phyloP scores from a whole-genome alignment of 2,113 vertebrate genomes.

The Indri indri region DNA sequence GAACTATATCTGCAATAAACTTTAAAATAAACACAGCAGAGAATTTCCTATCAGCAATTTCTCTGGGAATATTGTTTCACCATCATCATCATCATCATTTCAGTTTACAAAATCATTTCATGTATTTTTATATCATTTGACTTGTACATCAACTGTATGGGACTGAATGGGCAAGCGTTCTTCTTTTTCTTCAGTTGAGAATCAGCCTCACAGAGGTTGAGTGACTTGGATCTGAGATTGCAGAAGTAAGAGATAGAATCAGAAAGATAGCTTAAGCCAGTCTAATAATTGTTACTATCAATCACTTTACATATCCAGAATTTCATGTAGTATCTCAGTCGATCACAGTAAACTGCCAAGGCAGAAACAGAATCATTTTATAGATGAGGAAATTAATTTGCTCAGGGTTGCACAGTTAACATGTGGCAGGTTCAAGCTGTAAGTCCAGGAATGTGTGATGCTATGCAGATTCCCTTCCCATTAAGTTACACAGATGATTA shows the following conservation, averaged over 20 bases:
- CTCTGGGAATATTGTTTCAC: background rate
- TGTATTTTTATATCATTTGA: background rate
- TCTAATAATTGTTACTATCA: background rate
- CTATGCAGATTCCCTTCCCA: background rate
- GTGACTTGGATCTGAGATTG: background rate
- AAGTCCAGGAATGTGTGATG: background rate
- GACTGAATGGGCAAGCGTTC: background rate
- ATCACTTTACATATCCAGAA: background rate
- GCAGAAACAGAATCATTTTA: background rate
- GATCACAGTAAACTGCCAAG: background rate
- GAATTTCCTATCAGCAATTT: background rate
- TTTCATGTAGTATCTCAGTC: background rate
- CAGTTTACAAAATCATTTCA: background rate
- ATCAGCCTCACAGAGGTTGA: background rate
- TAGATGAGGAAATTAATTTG: background rate
- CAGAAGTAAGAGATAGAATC: background rate
- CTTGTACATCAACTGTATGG: background rate
- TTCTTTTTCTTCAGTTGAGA: background rate
- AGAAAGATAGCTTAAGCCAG: background rate
- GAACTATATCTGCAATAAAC: background rate
- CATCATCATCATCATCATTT: background rate
- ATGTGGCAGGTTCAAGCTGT: background rate
- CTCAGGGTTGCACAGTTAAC: background rate
- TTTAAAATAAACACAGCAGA: slow-evolving; percentile 5
- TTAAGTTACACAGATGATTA: background rate